Base-by-base conservation (phyloP, 2,888 invertebrate species). In the Galeruca laticollis region DNA sequence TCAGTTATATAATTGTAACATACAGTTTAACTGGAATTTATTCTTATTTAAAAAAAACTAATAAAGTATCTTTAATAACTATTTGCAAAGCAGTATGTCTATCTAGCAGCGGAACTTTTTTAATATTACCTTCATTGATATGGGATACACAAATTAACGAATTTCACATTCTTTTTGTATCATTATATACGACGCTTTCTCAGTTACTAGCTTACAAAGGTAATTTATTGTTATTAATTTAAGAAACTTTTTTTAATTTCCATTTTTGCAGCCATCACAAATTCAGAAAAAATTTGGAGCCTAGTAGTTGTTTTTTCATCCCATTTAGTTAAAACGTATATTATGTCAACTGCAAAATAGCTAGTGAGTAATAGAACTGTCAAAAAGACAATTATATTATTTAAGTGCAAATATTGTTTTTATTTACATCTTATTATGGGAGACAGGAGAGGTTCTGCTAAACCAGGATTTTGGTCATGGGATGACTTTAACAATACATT, bases 121-220 rank as follows among this genome's bases (percentile, higher is more conserved):
- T 91, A 66, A 82, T 90, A 2, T 79, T 92, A 18, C 91, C 92
- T 0, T 88, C 88, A 78, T 83, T 90, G 69, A 90, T 92, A 71
- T 92, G 92, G 92, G 89, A 89, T 62, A 79, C 81, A 60, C 81
- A 81, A 66, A 76, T 80, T 26, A 80, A 83, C 69, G 83, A 83
- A 8, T 78, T 88, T 11, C 91, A 91, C 80, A 86, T 88, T 72
- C 75, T 86, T 9, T 87, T 93, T 1, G 91, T 93, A 2, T 88
- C 89, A 68, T 85, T 88, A 0, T 93, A 93, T 79, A 90, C 90
- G 64, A 86, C 90, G 20, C 86, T 91, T 10, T 89, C 91, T 1
- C 88, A 91, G 70, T 84, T 90, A 37, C 88, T 89, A 70, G 89
- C 91, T 0, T 90, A 92, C 79, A 89, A 89, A 76, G 92, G 92